phyloP scores from a whole-genome alignment of 2,888 invertebrate species.

The Syrista parreyssii region DNA sequence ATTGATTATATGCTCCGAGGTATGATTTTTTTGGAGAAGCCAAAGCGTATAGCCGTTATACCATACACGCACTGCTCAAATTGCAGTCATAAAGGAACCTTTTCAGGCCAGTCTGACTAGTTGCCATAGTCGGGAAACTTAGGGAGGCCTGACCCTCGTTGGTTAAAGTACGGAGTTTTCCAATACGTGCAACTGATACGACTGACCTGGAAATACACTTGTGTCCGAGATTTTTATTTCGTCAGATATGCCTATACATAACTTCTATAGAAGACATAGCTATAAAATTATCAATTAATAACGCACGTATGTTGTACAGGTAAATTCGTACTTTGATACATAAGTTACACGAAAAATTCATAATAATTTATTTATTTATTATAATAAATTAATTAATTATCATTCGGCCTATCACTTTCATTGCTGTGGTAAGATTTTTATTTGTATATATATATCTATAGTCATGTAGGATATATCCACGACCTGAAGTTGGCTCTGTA shows the following conservation, averaged over 20 bases:
- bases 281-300: not conserved
- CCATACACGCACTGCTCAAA: not conserved
- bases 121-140: not conserved
- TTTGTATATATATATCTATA: no score
- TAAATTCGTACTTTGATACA: not conserved
- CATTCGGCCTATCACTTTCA: not conserved
- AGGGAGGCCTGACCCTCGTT: not conserved
- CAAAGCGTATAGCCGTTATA: not conserved
- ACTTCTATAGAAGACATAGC: not conserved
- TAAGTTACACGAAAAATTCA: no score
- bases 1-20: constrained; percentile 26
- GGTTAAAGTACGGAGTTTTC: not conserved
- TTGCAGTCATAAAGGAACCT: not conserved
- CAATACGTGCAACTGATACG: not conserved
- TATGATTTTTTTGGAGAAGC: constrained; percentile 34
- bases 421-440: no score
- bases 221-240: not conserved
- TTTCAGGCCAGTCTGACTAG: not conserved
- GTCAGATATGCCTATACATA: not conserved
- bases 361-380: no score
- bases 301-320: no score
- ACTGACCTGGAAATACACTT: not conserved
- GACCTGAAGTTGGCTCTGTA: not conserved
- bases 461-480: not conserved
- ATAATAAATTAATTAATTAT: not conserved